phyloP scores from a whole-genome alignment of 2,797 vertebrate genomes.

The Tolypeutes matacus region DNA sequence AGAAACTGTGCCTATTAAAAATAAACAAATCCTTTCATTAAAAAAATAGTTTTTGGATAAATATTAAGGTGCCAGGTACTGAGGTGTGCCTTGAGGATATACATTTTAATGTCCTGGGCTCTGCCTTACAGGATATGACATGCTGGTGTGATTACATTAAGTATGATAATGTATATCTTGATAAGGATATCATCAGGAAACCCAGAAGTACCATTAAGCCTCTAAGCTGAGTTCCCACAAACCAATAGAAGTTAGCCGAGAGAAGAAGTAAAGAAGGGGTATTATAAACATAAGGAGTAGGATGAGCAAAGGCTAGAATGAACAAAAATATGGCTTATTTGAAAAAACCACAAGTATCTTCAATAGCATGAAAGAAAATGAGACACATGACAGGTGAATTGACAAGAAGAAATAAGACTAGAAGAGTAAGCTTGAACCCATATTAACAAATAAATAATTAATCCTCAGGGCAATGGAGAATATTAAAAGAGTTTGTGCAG shows the following conservation, averaged over 20 bases:
- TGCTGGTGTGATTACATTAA: not conserved
- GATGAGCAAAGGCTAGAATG: not conserved
- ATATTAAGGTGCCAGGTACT: not conserved
- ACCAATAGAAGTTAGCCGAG: not conserved
- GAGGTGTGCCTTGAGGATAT: not conserved
- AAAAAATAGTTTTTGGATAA: not conserved
- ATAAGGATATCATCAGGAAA: not conserved
- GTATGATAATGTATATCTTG: not conserved
- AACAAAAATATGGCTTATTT: not conserved
- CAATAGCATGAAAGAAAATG: not conserved
- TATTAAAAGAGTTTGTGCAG: not conserved
- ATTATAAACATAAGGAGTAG: not conserved
- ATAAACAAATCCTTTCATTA: slow-evolving; percentile 4
- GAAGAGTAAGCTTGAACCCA: not conserved
- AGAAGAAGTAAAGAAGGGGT: not conserved
- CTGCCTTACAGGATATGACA: not conserved
- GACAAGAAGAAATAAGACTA: not conserved
- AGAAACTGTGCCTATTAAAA: not conserved
- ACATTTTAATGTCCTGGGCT: slow-evolving; percentile 3
- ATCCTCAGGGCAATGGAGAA: not conserved
- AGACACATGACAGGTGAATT: not conserved
- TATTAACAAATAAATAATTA: not conserved
- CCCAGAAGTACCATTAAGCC: not conserved
- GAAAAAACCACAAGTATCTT: not conserved
- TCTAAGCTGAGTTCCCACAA: not conserved